Evolutionary conservation across 2,888 invertebrate species (phyloP).

Genomic region (Ellobium chinense): DNA sequence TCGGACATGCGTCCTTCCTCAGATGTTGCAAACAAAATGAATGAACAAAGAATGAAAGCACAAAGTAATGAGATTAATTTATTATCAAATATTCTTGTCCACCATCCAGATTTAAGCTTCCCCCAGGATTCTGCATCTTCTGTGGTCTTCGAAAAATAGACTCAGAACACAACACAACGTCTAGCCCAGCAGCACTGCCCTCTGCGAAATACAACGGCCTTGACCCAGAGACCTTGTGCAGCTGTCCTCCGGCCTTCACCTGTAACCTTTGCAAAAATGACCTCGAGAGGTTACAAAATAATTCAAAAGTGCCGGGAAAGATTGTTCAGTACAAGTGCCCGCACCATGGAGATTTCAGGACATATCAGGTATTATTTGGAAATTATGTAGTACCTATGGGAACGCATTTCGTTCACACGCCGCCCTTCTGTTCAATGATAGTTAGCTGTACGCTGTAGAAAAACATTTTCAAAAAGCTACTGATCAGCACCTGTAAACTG

Average conservation of each 20-base stretch:
- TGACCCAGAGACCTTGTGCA: not conserved
- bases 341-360: slow-evolving; percentile 44
- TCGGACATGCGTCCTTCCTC: no score
- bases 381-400: no score
- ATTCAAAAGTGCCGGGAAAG: not conserved
- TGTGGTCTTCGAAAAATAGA: not conserved
- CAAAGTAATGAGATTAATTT: no score
- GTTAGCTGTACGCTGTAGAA: no score
- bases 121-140: not conserved
- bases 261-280: not conserved
- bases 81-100: no score
- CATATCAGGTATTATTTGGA: slow-evolving; percentile 35
- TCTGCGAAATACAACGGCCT: no score
- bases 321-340: slow-evolving; percentile 15
- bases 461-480: no score
- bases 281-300: not conserved
- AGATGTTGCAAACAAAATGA: no score
- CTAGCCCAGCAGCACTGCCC: not conserved
- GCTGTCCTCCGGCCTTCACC: not conserved
- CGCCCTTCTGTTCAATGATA: no score
- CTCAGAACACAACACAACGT: not conserved
- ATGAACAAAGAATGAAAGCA: no score
- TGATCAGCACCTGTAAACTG: no score
- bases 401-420: no score
- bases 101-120: not conserved